Conservation (phyloP, 2,888 invertebrate species). For the Drosophila testacea region DNA sequence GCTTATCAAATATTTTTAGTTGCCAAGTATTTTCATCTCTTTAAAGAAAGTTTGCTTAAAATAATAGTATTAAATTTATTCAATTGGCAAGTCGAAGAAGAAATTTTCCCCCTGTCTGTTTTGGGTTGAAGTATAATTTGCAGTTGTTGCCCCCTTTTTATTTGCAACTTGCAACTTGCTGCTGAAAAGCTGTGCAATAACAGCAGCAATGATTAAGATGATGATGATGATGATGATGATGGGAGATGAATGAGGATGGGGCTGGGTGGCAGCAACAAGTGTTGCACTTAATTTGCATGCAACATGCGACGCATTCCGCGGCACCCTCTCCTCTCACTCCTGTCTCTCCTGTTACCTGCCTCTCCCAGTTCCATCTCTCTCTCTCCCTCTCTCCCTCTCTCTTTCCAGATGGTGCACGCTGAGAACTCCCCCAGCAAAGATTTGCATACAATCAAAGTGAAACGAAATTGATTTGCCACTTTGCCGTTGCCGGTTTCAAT, state of each 20-base stretch:
- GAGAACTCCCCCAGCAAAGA: conserved; percentile 53
- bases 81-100: conserved; percentile 1
- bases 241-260: too few species aligned
- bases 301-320: conserved; percentile 58
- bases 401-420: conserved; percentile 3
- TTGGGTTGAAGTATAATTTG: conserved; percentile 19
- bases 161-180: conserved; percentile 15
- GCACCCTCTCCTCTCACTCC: background rate
- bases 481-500: conserved; percentile 68
- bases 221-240: conserved; percentile 8
- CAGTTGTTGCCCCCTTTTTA: conserved; percentile 8
- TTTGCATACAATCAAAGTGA: conserved; percentile 79
- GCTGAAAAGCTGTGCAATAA: conserved; percentile 16
- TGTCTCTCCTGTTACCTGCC: background rate
- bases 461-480: conserved; percentile 77
- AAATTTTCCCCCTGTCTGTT: background rate
- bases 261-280: conserved; percentile 61
- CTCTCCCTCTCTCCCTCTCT: too few species aligned
- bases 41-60: background rate
- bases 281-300: conserved; percentile 77
- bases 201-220: conserved; percentile 27
- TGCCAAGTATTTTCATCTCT: background rate
- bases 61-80: conserved; percentile 4
- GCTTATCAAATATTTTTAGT: background rate
- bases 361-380: background rate